Evolutionary conservation across 64 coral and sea anemone genomes (phyloP).

Genomic region (Dendronephthya gigantea): DNA sequence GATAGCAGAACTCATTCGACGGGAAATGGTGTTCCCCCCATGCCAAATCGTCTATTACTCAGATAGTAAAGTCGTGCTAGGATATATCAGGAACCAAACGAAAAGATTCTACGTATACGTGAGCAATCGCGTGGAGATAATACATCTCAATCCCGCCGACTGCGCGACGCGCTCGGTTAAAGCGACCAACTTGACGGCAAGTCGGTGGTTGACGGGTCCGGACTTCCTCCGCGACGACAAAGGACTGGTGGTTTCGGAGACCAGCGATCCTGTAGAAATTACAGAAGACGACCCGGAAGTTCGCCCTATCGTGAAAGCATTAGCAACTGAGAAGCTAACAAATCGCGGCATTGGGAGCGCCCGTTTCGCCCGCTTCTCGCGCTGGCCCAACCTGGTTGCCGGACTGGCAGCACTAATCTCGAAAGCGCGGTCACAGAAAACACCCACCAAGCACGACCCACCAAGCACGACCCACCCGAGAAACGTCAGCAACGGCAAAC

Average conservation of each 20-base stretch:
- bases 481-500: not conserved
- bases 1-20: conserved; percentile 20
- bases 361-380: not conserved
- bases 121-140: conserved; percentile 27
- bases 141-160: conserved; percentile 23
- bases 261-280: not conserved
- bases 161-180: conserved; percentile 14
- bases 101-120: conserved; percentile 55
- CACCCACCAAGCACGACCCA: no score
- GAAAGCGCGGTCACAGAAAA: not conserved
- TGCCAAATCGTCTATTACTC: conserved; percentile 39
- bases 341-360: not conserved
- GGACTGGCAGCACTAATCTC: not conserved
- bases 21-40: conserved; percentile 27
- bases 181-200: not conserved
- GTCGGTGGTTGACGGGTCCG: not conserved
- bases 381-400: not conserved
- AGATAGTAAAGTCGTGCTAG: conserved; percentile 48
- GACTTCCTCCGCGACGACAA: not conserved
- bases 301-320: not conserved
- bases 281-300: not conserved
- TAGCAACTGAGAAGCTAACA: not conserved
- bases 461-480: not conserved
- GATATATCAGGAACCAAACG: conserved; percentile 46
- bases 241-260: not conserved